A percentile compares a stretch with the other conserved stretches of the same genome.
phyloP scores from a whole-genome alignment of 2,888 invertebrate species.

The Philopedon plagiatum region DNA sequence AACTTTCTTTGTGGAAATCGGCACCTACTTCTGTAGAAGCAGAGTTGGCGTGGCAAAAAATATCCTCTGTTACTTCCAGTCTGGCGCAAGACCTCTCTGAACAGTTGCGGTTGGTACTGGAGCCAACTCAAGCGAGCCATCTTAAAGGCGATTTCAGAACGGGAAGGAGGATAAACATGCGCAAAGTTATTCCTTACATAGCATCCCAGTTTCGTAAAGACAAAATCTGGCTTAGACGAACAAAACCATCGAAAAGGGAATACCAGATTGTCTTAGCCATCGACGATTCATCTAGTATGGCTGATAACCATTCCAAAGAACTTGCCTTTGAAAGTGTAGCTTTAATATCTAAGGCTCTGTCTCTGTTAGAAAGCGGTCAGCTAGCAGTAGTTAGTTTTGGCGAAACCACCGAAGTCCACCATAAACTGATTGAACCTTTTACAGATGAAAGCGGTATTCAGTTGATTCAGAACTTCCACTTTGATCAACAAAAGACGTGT shows the following conservation, averaged over 20 bases:
- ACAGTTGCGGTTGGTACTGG: constrained; percentile 92
- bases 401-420: constrained; percentile 87
- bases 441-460: constrained; percentile 89
- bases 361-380: constrained; percentile 94
- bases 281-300: constrained; percentile 95
- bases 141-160: constrained; percentile 96
- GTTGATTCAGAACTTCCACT: constrained; percentile 85
- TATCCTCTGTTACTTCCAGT: constrained; percentile 73
- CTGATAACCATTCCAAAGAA: constrained; percentile 90
- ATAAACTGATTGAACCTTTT: constrained; percentile 88
- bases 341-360: constrained; percentile 89
- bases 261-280: constrained; percentile 97
- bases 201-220: constrained; percentile 99
- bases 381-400: constrained; percentile 94
- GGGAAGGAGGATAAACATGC: constrained; percentile 98
- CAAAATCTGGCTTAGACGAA: constrained; percentile 97
- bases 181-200: constrained; percentile 97
- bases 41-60: constrained; percentile 74
- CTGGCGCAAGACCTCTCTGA: constrained; percentile 92
- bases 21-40: constrained; percentile 70
- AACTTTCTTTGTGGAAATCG: constrained; percentile 69
- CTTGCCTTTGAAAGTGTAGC: constrained; percentile 96
- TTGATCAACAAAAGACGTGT: constrained; percentile 91
- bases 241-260: constrained; percentile 94
- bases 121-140: constrained; percentile 94